Conservation (phyloP, 2,888 invertebrate genomes). For the Latheticus oryzae region DNA sequence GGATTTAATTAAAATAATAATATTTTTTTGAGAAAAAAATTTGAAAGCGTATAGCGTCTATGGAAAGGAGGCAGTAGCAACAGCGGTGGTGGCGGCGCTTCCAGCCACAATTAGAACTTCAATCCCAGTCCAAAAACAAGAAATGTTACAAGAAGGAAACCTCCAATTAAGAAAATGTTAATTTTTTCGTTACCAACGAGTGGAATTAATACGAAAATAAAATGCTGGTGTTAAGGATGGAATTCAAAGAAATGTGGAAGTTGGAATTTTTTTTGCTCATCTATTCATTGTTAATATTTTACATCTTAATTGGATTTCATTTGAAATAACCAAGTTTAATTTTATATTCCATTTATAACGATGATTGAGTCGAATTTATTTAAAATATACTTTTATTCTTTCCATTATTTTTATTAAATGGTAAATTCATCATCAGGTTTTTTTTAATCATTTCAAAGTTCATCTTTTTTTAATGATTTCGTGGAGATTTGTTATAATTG, state of each 20-base stretch:
- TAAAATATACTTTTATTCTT: no score
- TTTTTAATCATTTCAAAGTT: no score
- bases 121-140: slow-evolving; percentile 21
- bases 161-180: slow-evolving; percentile 39
- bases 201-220: slow-evolving; percentile 22
- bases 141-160: slow-evolving; percentile 17
- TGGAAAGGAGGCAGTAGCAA: slow-evolving; percentile 9
- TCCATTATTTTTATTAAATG: no score
- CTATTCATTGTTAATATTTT: no score
- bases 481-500: no score
- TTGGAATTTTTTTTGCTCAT: slow-evolving; percentile 2
- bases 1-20: slow-evolving; percentile 42
- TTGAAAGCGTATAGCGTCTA: neutral
- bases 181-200: slow-evolving; percentile 18
- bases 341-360: no score
- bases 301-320: no score
- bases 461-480: no score
- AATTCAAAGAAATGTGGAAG: slow-evolving; percentile 5
- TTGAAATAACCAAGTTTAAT: no score
- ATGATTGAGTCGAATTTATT: no score
- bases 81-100: slow-evolving; percentile 10
- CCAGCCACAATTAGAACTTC: slow-evolving; percentile 37
- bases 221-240: no score
- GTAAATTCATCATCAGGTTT: no score
- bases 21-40: slow-evolving; percentile 30